Base-by-base conservation (phyloP, 1,140 invertebrate genomes). In the Laupala kohalensis region DNA sequence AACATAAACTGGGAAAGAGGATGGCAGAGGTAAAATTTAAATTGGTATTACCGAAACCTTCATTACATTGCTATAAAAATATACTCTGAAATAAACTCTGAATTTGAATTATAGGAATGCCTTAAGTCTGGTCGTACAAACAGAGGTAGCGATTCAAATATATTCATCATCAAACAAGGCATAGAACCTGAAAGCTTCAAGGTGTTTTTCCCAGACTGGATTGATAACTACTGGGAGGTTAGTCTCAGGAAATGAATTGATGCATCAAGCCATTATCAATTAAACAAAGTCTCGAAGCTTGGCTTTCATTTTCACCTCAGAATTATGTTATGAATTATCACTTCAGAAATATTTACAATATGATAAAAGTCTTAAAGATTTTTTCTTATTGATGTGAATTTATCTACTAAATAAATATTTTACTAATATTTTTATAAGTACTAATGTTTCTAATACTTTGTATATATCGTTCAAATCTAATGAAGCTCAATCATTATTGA, bases 201-300 rank as follows among this genome's bases (percentile, higher is more conserved):
- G 74, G 83, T 83, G 24, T 80, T 89, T 64, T 93, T 92, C 81
- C 85, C 87, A 4, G 76, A 75, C 4, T 93, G 91, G 91, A 84
- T 90, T 73, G 77, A 83, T 6, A 79, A 84, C 65, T 81, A 86
- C 74, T 90, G 88, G 88, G 78, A 83, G 77, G 87, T 89, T 74
- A 13, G 69, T 28, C 37, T n/a, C n/a, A n/a, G n/a, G n/a, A n/a
- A n/a, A n/a, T n/a, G n/a, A n/a, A n/a, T n/a, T 63, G n/a, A 23
- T 63, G 53, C 53, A 13, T 63, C 53, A 23, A 63, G 53, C n/a
- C n/a, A 23, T 63, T 13, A 23, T 63, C n/a, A 23, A 13, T 13
- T 63, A 13, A 63, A 23, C n/a, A 63, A 63, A 63, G n/a, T 63
- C 12, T 13, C 53, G n/a, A 25, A 24, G 26, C 23, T 25, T 66